A percentile compares a stretch with the other conserved stretches of the same genome.
phyloP scores from a whole-genome alignment of 2,113 vertebrate species.

The Campylomormyrus tamandua region DNA sequence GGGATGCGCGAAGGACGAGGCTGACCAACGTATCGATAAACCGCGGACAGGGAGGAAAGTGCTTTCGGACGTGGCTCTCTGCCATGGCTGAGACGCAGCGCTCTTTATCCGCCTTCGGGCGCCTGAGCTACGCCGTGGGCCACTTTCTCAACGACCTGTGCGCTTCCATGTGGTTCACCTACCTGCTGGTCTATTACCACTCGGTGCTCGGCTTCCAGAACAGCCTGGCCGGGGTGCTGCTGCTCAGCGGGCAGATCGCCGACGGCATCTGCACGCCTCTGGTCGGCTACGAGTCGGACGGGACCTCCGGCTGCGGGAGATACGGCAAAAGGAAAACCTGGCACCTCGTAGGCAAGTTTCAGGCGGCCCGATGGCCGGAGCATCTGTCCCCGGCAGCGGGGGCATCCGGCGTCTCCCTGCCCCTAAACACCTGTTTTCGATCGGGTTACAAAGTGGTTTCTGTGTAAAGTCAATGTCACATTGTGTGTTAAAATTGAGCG shows the following conservation, averaged over 20 bases:
- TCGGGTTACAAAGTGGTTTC: background rate
- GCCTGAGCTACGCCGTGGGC: constrained; percentile 74
- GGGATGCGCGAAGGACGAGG: background rate
- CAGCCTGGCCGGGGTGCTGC: constrained; percentile 65
- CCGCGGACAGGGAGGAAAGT: background rate
- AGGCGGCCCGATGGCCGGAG: background rate
- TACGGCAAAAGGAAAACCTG: constrained; percentile 82
- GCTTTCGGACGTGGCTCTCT: background rate
- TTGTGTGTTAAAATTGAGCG: background rate
- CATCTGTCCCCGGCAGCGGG: background rate
- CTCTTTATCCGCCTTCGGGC: constrained; percentile 43
- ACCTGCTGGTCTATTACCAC: constrained; percentile 83
- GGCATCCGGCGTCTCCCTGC: background rate
- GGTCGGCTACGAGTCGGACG: constrained; percentile 78
- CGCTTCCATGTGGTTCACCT: constrained; percentile 90
- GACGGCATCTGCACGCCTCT: constrained; percentile 81
- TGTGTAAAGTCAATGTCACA: background rate
- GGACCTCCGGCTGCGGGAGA: constrained; percentile 55
- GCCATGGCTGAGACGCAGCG: constrained; percentile 34
- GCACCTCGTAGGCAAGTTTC: constrained; percentile 78
- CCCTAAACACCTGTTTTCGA: background rate
- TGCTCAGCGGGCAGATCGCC: constrained; percentile 74
- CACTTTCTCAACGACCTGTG: constrained; percentile 88
- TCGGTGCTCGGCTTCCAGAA: constrained; percentile 76
- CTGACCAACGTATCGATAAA: background rate